phyloP scores from a whole-genome alignment of 2,888 invertebrate genomes.

The Poecilobothrus nobilitatus region DNA sequence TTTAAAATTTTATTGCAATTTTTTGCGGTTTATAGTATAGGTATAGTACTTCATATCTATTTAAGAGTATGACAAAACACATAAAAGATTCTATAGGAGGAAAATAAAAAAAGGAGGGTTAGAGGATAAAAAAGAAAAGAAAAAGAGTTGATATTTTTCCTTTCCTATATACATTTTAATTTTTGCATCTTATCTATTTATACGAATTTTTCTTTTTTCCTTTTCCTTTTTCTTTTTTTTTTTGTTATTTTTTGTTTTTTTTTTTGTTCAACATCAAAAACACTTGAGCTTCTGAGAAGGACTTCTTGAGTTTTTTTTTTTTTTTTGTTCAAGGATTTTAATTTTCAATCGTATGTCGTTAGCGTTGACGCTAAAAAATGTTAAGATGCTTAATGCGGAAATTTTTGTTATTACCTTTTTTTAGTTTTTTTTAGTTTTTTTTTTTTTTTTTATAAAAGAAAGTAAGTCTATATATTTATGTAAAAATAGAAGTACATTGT shows the following conservation, averaged over 20 bases:
- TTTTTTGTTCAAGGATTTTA: constrained; percentile 25
- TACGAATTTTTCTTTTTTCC: background rate
- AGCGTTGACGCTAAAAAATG: constrained; percentile 18
- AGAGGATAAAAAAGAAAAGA: background rate
- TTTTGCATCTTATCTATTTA: too few species aligned
- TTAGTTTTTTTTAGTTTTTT: too few species aligned
- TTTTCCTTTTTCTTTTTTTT: background rate
- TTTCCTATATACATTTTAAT: background rate
- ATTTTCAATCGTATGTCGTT: constrained; percentile 27
- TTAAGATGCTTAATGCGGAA: constrained; percentile 2
- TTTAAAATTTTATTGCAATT: too few species aligned
- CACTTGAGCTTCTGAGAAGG: constrained; percentile 19
- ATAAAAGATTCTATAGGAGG: too few species aligned
- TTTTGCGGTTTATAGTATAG: too few species aligned
- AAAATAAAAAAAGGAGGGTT: background rate
- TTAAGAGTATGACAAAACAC: too few species aligned
- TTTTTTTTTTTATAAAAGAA: too few species aligned
- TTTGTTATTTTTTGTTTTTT: background rate
- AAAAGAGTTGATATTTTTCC: background rate
- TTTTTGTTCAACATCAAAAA: background rate
- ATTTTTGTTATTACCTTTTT: too few species aligned
- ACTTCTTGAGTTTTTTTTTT: constrained; percentile 21
- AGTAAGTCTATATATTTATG: too few species aligned
- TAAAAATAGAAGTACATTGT: too few species aligned
- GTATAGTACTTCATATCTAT: too few species aligned